Conservation (phyloP, 2,888 invertebrate genomes). For the Eupithecia centaureata region DNA sequence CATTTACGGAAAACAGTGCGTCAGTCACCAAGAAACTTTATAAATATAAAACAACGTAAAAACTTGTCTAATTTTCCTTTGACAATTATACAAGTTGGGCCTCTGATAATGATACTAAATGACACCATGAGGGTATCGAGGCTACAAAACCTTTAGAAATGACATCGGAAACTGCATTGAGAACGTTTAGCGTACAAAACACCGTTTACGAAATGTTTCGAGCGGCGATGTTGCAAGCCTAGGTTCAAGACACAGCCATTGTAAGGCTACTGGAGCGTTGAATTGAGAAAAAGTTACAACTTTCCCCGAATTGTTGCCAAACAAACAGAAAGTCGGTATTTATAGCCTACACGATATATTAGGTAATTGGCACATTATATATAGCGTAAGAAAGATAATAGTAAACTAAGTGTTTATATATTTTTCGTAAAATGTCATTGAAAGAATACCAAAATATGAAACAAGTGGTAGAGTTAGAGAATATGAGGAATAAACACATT, state of each 20-base stretch:
- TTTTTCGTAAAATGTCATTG: not conserved
- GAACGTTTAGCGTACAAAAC: slow-evolving; percentile 48
- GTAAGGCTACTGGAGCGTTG: slow-evolving; percentile 79
- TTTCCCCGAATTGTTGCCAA: slow-evolving; percentile 70
- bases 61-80: not conserved
- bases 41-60: not conserved
- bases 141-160: not conserved
- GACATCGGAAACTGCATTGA: slow-evolving; percentile 27
- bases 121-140: not conserved
- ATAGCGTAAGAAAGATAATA: not conserved
- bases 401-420: too few relatives aligned
- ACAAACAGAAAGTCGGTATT: slow-evolving; percentile 72
- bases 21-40: not conserved
- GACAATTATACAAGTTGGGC: not conserved
- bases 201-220: slow-evolving; percentile 70
- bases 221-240: slow-evolving; percentile 71
- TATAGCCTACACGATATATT: slow-evolving; percentile 16
- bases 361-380: not conserved
- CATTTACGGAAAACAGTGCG: not conserved
- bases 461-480: not conserved
- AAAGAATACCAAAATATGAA: not conserved
- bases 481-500: not conserved
- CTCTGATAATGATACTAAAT: not conserved
- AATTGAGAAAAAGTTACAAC: slow-evolving; percentile 78
- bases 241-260: slow-evolving; percentile 69